phyloP scores from a whole-genome alignment of 2,113 vertebrate genomes.

The Oreocharis arfaki region DNA sequence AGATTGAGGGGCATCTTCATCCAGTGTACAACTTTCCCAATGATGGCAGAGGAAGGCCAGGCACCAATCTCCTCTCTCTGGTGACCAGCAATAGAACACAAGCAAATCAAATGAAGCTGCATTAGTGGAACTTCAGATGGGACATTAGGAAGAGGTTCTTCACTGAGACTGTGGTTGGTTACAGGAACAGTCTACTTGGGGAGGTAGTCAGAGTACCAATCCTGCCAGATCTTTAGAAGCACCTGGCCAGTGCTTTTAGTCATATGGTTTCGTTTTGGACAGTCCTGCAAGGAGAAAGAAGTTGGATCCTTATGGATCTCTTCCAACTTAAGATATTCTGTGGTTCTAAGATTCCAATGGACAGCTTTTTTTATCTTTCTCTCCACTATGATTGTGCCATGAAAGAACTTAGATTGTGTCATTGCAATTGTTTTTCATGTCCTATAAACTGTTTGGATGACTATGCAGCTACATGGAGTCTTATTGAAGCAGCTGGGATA shows the following conservation, averaged over 20 bases:
- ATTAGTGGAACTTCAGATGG: background rate
- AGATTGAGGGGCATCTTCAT: background rate
- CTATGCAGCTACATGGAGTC: background rate
- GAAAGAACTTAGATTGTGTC: background rate
- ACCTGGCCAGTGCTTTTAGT: rapidly evolving
- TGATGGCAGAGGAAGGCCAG: rapidly evolving
- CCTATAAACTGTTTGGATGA: background rate
- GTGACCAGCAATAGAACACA: background rate
- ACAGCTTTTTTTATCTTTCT: background rate
- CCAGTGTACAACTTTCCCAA: background rate
- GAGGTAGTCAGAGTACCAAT: background rate
- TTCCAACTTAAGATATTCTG: background rate
- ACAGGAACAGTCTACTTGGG: background rate
- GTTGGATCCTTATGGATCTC: background rate
- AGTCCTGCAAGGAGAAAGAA: background rate
- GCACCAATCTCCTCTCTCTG: background rate
- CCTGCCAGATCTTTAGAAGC: background rate
- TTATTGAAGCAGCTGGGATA: background rate
- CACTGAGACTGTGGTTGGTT: rapidly evolving
- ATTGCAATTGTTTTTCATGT: background rate
- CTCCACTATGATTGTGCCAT: background rate
- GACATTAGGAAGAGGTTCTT: background rate
- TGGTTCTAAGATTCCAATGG: background rate
- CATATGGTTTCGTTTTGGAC: background rate
- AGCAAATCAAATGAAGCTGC: background rate